phyloP scores from a whole-genome alignment of 2,113 vertebrate species.

The Ceyx margarethae region DNA sequence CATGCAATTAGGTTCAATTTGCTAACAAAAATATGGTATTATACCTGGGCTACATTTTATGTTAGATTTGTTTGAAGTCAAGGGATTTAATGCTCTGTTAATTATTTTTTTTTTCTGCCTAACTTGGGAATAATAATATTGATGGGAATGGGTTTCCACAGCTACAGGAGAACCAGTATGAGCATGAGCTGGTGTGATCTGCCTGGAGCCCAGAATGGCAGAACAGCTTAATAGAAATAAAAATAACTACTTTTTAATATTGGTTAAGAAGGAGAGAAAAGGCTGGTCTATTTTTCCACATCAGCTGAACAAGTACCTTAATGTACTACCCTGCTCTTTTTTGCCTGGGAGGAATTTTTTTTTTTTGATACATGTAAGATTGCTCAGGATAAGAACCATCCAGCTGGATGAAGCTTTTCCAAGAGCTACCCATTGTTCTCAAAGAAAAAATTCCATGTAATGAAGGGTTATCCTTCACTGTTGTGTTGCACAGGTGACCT shows the following conservation, averaged over 20 bases:
- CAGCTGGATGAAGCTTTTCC: background rate
- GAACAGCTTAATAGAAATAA: background rate
- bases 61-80: background rate
- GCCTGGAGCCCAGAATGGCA: background rate
- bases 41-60: background rate
- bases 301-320: background rate
- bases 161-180: background rate
- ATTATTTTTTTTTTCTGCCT: background rate
- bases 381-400: background rate
- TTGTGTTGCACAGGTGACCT: background rate
- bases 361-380: background rate
- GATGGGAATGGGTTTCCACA: background rate
- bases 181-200: too few species aligned
- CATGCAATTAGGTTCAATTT: background rate
- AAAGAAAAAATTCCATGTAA: background rate
- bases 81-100: background rate
- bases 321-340: background rate
- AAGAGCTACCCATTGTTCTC: background rate
- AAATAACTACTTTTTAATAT: background rate
- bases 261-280: background rate
- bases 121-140: background rate
- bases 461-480: background rate
- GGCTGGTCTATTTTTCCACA: background rate
- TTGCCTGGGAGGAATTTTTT: background rate
- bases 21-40: background rate